Conservation (phyloP, 2,797 vertebrate genomes). For the Poeciliopsis presidionis region DNA sequence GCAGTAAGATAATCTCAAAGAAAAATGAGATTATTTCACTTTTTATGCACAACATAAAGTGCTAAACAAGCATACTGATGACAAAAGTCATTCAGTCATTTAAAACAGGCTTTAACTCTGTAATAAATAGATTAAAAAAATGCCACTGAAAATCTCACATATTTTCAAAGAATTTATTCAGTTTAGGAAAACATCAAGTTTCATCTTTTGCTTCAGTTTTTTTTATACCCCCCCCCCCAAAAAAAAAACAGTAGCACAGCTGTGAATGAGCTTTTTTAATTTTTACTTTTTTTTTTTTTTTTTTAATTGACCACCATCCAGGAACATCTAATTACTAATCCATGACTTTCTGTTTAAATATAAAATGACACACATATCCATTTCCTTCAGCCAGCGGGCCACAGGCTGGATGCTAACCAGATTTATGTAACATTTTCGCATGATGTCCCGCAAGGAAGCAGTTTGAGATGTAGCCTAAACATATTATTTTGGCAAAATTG, state of each 20-base stretch:
- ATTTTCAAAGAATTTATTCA: too few relatives aligned
- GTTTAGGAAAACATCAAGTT: background rate
- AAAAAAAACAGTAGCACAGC: too few relatives aligned
- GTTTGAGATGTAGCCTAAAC: background rate
- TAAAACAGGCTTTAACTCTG: too few relatives aligned
- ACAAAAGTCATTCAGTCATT: background rate
- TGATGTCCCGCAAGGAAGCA: background rate
- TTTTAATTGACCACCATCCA: background rate
- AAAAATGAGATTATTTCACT: background rate
- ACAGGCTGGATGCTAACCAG: background rate
- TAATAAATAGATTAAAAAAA: background rate
- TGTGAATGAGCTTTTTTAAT: background rate
- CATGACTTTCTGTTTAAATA: background rate
- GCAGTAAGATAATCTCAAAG: background rate
- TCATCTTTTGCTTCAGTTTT: background rate
- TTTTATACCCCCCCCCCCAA: too few relatives aligned
- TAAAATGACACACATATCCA: background rate
- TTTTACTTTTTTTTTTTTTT: background rate
- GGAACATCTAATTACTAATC: background rate
- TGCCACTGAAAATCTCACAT: background rate
- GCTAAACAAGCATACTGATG: background rate
- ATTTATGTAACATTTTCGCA: background rate
- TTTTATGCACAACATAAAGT: background rate
- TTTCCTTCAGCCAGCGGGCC: background rate
- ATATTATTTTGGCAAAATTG: background rate